phyloP scores from a whole-genome alignment of 2,113 vertebrate species.

The Heterotilapia buettikoferi region DNA sequence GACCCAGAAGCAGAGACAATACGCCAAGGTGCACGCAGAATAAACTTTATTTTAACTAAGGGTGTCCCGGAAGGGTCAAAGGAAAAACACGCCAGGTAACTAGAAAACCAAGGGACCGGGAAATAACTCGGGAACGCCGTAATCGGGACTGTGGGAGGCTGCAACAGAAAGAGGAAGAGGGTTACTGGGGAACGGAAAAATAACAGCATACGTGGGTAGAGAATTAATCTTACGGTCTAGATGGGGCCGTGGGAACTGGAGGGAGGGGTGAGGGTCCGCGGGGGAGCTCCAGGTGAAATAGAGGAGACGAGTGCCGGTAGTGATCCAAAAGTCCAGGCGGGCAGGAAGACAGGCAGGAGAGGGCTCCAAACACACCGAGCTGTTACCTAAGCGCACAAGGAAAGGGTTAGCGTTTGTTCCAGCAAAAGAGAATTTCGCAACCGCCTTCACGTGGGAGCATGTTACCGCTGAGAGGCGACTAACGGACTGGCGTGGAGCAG shows the following conservation, averaged over 20 bases:
- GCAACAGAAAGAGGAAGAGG: too few relatives aligned
- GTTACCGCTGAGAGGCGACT: too few relatives aligned
- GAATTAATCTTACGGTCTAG: fast-evolving
- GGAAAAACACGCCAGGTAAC: background rate
- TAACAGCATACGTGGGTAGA: background rate
- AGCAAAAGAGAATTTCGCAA: background rate
- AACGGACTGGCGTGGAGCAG: background rate
- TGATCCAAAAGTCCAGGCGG: too few relatives aligned
- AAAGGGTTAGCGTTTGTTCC: background rate
- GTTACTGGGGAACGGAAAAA: too few relatives aligned
- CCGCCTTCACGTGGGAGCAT: fast-evolving
- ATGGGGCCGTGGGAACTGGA: fast-evolving
- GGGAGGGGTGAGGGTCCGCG: background rate
- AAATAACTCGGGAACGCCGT: background rate
- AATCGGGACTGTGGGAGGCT: too few relatives aligned
- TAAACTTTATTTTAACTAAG: background rate
- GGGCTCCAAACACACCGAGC: background rate
- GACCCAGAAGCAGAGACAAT: background rate
- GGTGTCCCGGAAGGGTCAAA: background rate
- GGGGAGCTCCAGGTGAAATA: background rate
- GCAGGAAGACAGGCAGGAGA: background rate
- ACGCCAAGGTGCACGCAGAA: background rate
- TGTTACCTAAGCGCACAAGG: background rate
- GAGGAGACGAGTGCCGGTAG: background rate
- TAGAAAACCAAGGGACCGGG: background rate